phyloP scores from a whole-genome alignment of 2,888 invertebrate species.

The Machimus rusticus region DNA sequence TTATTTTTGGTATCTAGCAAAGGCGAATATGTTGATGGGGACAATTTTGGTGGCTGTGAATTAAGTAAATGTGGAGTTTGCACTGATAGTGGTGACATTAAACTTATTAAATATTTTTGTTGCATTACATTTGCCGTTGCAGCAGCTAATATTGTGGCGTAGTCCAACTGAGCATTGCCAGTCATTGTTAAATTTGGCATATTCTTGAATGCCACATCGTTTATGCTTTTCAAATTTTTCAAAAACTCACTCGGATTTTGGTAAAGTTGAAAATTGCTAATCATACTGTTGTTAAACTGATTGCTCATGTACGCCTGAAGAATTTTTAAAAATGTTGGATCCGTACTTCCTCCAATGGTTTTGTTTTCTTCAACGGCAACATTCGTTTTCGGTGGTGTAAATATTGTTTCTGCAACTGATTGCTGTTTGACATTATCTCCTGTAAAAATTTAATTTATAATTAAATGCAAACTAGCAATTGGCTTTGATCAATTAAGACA shows the following conservation, averaged over 20 bases:
- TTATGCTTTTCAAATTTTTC: slow-evolving; percentile 4
- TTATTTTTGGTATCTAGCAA: neutral
- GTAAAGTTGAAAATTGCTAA: neutral
- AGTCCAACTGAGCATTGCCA: slow-evolving; percentile 40
- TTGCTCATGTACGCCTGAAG: neutral
- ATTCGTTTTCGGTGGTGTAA: neutral
- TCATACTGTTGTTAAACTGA: neutral
- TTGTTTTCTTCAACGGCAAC: neutral
- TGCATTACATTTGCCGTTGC: slow-evolving; percentile 45
- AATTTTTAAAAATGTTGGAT: neutral
- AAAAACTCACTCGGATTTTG: slow-evolving; percentile 27
- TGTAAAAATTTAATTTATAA: slow-evolving; percentile 4
- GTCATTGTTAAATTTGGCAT: slow-evolving; percentile 43
- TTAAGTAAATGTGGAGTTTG: slow-evolving; percentile 26
- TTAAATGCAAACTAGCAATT: neutral
- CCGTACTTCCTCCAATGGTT: neutral
- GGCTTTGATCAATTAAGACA: neutral
- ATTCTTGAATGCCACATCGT: slow-evolving; percentile 39
- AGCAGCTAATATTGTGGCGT: slow-evolving; percentile 41
- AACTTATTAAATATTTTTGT: slow-evolving; percentile 44
- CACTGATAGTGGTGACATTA: slow-evolving; percentile 40
- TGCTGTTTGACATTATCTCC: slow-evolving; percentile 16
- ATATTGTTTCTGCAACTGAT: slow-evolving; percentile 8
- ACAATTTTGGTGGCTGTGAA: slow-evolving; percentile 14
- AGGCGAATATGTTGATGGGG: neutral